Conservation (phyloP, 2,797 vertebrate species). For the Lateolabrax maculatus region DNA sequence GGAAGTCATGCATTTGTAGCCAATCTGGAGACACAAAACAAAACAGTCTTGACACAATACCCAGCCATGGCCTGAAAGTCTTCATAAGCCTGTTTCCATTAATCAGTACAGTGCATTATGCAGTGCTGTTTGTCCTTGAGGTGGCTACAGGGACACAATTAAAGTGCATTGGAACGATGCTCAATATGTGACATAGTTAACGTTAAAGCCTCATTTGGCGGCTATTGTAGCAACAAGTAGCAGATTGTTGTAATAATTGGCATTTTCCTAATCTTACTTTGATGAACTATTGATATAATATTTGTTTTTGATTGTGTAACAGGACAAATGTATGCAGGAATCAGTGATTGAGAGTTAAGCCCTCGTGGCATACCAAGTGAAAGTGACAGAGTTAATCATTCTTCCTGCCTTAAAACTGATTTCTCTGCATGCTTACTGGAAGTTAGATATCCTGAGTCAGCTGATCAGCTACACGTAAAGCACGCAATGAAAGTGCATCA, state of each 20-base stretch:
- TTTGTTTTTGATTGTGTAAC: slow-evolving; percentile 7
- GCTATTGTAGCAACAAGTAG: neutral
- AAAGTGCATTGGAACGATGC: slow-evolving; percentile 25
- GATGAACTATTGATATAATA: neutral
- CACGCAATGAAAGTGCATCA: slow-evolving; percentile 6
- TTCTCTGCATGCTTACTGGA: slow-evolving; percentile 6
- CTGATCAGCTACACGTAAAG: slow-evolving; percentile 32
- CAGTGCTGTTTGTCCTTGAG: slow-evolving; percentile 1
- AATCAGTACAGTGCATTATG: slow-evolving; percentile 31
- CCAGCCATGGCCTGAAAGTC: slow-evolving; percentile 41
- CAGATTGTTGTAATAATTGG: neutral
- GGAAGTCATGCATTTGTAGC: slow-evolving; percentile 60
- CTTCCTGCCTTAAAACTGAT: neutral
- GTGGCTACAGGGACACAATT: neutral
- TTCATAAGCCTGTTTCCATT: slow-evolving; percentile 56
- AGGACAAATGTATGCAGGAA: slow-evolving; percentile 5
- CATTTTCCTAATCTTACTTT: slow-evolving; percentile 12
- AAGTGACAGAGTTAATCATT: slow-evolving; percentile 48
- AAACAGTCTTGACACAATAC: slow-evolving; percentile 56
- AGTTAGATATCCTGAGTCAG: slow-evolving; percentile 20
- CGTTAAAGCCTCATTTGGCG: neutral
- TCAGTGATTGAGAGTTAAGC: neutral
- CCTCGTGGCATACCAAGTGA: neutral
- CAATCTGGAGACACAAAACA: slow-evolving; percentile 61
- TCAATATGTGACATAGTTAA: neutral